phyloP scores from a whole-genome alignment of 2,113 vertebrate genomes.

The Cyprinodon tularosa region DNA sequence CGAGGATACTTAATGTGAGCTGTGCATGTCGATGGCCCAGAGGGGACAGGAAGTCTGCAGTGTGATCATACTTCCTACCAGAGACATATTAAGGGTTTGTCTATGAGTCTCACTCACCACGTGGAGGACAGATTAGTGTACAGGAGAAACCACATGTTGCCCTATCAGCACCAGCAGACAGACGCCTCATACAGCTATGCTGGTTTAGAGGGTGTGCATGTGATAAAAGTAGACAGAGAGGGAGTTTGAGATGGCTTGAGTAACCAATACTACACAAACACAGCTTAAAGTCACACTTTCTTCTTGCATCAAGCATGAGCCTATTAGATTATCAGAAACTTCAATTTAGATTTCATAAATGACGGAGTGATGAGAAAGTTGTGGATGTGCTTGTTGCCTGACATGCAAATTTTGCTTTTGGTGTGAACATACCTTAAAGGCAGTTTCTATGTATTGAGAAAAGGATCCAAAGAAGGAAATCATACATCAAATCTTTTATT shows the following conservation, averaged over 20 bases:
- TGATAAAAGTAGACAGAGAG: constrained; percentile 12
- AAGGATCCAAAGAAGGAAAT: too few species aligned
- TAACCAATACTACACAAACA: constrained; percentile 1
- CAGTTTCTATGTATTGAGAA: background rate
- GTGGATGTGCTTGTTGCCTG: background rate
- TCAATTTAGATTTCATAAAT: background rate
- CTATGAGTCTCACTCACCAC: constrained; percentile 21
- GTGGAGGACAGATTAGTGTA: constrained; percentile 62
- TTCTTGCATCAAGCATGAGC: background rate
- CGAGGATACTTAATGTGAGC: background rate
- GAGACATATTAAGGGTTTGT: constrained; percentile 49
- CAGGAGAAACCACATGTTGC: constrained; percentile 61
- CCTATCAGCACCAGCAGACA: constrained; percentile 67
- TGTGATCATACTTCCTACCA: constrained; percentile 60
- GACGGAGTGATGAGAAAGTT: background rate
- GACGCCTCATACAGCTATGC: constrained; percentile 27
- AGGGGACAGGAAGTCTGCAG: constrained; percentile 64
- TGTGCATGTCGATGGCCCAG: constrained; percentile 60
- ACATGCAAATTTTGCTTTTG: background rate
- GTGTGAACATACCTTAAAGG: too few species aligned
- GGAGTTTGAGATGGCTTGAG: background rate
- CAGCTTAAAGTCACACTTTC: background rate
- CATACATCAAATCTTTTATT: too few species aligned
- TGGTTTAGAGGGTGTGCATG: constrained; percentile 20
- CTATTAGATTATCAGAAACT: background rate